Evolutionary conservation across 2,113 vertebrate species (phyloP).

Genomic region (Prinia subflava): DNA sequence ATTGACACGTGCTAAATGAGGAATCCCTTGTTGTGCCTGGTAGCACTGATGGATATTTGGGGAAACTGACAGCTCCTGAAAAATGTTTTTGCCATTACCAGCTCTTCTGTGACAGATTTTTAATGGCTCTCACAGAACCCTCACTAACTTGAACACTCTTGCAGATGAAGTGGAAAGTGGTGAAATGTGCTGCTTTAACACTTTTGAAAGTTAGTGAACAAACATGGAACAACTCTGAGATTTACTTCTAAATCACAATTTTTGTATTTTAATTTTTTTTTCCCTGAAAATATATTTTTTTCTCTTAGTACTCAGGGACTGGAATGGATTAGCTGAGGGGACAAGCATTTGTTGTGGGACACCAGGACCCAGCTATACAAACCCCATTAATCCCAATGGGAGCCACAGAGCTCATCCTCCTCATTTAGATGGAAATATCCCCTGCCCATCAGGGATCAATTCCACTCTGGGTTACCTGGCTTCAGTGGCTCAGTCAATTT

Average conservation of each 20-base stretch:
- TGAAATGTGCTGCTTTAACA: conserved; percentile 26
- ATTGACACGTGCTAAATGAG: conserved; percentile 68
- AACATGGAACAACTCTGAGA: background rate
- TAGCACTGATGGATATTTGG: conserved; percentile 62
- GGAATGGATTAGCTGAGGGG: background rate
- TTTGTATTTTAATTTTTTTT: background rate
- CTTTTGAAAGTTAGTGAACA: conserved; percentile 4
- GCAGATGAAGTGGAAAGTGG: conserved; percentile 57
- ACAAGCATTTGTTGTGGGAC: background rate
- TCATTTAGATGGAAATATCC: conserved; percentile 41
- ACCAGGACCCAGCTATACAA: background rate
- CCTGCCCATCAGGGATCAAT: background rate
- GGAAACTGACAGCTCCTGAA: conserved; percentile 61
- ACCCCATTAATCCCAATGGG: conserved; percentile 33
- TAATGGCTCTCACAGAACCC: conserved; percentile 66
- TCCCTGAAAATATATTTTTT: background rate
- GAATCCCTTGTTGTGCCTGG: conserved; percentile 51
- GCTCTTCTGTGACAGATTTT: conserved; percentile 70
- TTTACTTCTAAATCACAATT: background rate
- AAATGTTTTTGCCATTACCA: conserved; percentile 68
- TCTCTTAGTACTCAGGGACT: background rate
- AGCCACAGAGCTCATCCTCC: background rate
- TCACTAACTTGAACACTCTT: conserved; percentile 45
- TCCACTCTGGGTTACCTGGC: background rate
- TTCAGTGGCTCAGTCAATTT: background rate